These are phyloP conservation scores for Brenthis daphne DNA, from an alignment of 2,888 invertebrate genomes.

Conservation along the genomic window DNA sequence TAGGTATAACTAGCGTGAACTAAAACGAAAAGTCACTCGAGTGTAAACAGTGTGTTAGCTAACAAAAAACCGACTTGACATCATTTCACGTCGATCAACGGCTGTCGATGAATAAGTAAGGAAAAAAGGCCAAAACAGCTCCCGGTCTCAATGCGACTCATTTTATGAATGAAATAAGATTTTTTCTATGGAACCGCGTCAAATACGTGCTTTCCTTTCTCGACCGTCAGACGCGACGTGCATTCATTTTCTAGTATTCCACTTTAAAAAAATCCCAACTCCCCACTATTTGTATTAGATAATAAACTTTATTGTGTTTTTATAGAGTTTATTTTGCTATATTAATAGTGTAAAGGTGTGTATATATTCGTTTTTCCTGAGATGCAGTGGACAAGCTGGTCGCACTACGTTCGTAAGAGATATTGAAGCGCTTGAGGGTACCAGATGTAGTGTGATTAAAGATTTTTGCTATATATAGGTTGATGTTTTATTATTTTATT, in stretches of 20 bases:
- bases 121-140: constrained; percentile 53
- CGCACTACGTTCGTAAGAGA: constrained; percentile 53
- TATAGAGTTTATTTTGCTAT: constrained; percentile 42
- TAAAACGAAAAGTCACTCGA: constrained; percentile 62
- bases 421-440: constrained; percentile 57
- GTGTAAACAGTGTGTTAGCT: constrained; percentile 75
- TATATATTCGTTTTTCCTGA: constrained; percentile 50
- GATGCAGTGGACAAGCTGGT: constrained; percentile 53
- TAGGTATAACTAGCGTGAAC: constrained; percentile 51
- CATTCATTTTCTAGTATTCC: constrained; percentile 72
- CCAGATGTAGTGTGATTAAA: constrained; percentile 70
- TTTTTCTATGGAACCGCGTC: constrained; percentile 72
- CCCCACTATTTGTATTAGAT: constrained; percentile 17
- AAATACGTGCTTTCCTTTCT: constrained; percentile 81
- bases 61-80: constrained; percentile 64
- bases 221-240: constrained; percentile 67
- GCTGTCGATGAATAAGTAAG: constrained; percentile 50
- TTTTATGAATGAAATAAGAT: constrained; percentile 82
- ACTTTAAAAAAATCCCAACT: constrained; percentile 52
- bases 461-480: constrained; percentile 54
- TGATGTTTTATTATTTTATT: constrained; percentile 45
- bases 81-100: constrained; percentile 79
- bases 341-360: constrained; percentile 46
- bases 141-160: constrained; percentile 73
- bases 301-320: constrained; percentile 38